Percentiles rank a stretch among this genome's conserved stretches.
phyloP scores from a whole-genome alignment of 1,140 invertebrate species.

The Listronotus oregonensis region DNA sequence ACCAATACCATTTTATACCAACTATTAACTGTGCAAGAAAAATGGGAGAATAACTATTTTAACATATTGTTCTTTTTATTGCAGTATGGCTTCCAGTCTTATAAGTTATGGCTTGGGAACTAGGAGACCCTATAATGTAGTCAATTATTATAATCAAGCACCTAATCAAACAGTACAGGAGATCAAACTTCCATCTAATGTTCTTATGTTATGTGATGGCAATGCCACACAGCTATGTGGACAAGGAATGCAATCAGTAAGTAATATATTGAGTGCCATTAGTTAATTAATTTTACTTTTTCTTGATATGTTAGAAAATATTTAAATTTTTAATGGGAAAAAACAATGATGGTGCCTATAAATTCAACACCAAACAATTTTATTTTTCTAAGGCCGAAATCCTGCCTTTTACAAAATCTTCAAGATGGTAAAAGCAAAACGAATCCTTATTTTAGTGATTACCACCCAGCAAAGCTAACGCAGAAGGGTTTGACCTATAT shows the following conservation, averaged over 20 bases:
- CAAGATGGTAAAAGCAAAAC: too few species aligned
- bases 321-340: background rate
- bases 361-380: too few species aligned
- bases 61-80: slow-evolving; percentile 3
- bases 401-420: too few species aligned
- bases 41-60: too few species aligned
- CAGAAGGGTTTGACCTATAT: too few species aligned
- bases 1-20: too few species aligned
- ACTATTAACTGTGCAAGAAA: too few species aligned
- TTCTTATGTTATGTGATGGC: slow-evolving; percentile 42
- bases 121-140: slow-evolving; percentile 41
- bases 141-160: slow-evolving; percentile 45
- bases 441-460: too few species aligned
- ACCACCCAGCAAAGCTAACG: too few species aligned
- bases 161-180: slow-evolving; percentile 34
- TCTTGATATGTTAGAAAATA: background rate
- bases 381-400: too few species aligned
- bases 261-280: background rate
- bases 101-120: slow-evolving; percentile 25
- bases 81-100: slow-evolving; percentile 38
- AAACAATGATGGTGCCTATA: too few species aligned
- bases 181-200: slow-evolving; percentile 22
- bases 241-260: slow-evolving; percentile 34
- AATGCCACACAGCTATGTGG: slow-evolving; percentile 41
- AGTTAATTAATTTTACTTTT: too few species aligned